These are phyloP conservation scores for Pangasius larnaudii DNA, from an alignment of 2,797 vertebrate species.

Conservation along the genomic window DNA sequence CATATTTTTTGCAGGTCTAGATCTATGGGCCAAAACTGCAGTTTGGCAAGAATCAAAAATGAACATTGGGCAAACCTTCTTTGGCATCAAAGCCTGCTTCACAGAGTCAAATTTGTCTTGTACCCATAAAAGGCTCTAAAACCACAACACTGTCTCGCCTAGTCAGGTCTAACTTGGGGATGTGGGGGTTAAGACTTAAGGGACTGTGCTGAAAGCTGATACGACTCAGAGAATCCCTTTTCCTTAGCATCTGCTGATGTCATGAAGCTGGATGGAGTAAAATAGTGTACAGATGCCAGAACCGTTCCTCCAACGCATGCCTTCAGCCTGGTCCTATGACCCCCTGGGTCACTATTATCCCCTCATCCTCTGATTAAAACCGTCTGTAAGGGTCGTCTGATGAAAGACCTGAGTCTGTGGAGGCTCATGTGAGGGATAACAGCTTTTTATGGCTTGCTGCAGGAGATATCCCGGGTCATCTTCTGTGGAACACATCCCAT, in stretches of 20 bases:
- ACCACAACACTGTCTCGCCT: conserved; percentile 1
- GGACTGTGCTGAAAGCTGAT: conserved; percentile 30
- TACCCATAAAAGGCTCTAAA: conserved; percentile 33
- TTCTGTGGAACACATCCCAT: conserved; percentile 51
- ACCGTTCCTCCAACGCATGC: conserved; percentile 65
- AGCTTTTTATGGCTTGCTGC: conserved; percentile 46
- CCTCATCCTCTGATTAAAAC: conserved; percentile 54
- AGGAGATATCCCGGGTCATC: conserved; percentile 58
- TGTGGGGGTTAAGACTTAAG: not conserved
- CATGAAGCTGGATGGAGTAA: conserved; percentile 17
- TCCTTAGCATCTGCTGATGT: conserved; percentile 20
- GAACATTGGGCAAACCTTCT: not conserved
- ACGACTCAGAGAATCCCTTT: conserved; percentile 12
- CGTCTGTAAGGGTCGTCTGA: conserved; percentile 37
- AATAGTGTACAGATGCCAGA: conserved; percentile 28
- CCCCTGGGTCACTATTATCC: conserved; percentile 52
- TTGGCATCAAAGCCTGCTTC: conserved; percentile 29
- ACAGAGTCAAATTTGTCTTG: conserved; percentile 33
- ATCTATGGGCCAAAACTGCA: conserved; percentile 27
- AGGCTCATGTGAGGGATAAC: conserved; percentile 54
- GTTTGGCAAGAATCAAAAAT: conserved; percentile 63
- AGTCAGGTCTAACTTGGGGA: conserved; percentile 6
- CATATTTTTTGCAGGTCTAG: conserved; percentile 15
- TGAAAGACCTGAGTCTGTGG: conserved; percentile 42
- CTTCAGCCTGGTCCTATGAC: conserved; percentile 63